Percentiles rank a stretch among this genome's conserved stretches.
phyloP scores from a whole-genome alignment of 2,888 invertebrate species.

The Drosophila prolongata region DNA sequence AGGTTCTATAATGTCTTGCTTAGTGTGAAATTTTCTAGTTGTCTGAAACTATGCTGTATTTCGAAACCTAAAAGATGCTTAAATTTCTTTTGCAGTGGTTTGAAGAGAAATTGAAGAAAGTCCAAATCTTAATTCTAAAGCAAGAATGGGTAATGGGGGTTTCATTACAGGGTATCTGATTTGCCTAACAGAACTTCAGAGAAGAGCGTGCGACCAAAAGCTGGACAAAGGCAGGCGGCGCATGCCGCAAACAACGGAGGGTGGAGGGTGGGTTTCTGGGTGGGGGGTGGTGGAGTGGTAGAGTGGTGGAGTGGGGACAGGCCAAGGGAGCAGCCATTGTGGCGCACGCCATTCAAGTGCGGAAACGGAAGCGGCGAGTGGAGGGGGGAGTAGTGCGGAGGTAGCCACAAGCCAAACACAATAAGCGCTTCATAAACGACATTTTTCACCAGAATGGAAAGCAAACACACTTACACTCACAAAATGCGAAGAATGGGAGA shows the following conservation, averaged over 20 bases:
- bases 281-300: conserved; percentile 2
- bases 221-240: conserved; percentile 69
- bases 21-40: too few species aligned
- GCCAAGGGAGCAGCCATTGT: conserved; percentile 54
- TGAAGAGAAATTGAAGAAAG: too few species aligned
- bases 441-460: conserved; percentile 71
- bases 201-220: conserved; percentile 60
- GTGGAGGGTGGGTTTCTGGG: conserved; percentile 1
- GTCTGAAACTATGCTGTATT: too few species aligned
- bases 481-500: background rate
- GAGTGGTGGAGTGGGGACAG: background rate
- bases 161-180: conserved; percentile 8
- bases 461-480: conserved; percentile 59
- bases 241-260: conserved; percentile 58
- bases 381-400: conserved; percentile 23
- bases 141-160: background rate
- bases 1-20: too few species aligned
- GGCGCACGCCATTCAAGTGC: conserved; percentile 76
- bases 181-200: background rate
- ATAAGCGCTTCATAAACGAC: conserved; percentile 80
- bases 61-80: too few species aligned
- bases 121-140: too few species aligned
- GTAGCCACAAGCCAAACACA: conserved; percentile 72
- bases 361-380: conserved; percentile 70
- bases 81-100: too few species aligned